phyloP scores from a whole-genome alignment of 1,140 invertebrate species.

The Glomeris maerens region DNA sequence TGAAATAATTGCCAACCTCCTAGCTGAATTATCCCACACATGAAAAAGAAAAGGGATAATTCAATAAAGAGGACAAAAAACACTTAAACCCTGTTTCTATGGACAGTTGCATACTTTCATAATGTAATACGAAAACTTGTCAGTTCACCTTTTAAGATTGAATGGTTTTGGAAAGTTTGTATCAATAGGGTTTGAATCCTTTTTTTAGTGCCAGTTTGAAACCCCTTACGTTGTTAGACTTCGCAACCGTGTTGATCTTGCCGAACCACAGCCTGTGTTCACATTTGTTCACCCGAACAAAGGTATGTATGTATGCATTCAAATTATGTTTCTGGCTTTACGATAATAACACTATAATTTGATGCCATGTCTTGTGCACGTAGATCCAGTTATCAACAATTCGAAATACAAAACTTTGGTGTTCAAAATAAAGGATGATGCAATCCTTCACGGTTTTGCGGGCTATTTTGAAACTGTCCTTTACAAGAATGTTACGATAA shows the following conservation, averaged over 20 bases:
- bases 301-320: constrained; percentile 22
- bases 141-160: neutral
- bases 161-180: neutral
- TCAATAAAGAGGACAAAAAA: no score
- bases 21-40: neutral
- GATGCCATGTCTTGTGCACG: constrained; percentile 11
- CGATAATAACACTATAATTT: no score
- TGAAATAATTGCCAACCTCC: no score
- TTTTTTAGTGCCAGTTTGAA: constrained; percentile 49
- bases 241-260: constrained; percentile 76
- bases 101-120: neutral
- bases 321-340: no score
- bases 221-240: constrained; percentile 84
- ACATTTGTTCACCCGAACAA: constrained; percentile 77
- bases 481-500: constrained; percentile 68
- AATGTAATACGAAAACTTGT: neutral
- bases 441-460: constrained; percentile 78
- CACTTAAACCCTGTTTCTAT: neutral
- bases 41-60: no score
- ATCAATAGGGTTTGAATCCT: neutral
- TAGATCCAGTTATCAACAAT: constrained; percentile 48
- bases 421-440: constrained; percentile 56
- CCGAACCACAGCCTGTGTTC: constrained; percentile 61
- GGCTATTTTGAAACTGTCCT: constrained; percentile 87
- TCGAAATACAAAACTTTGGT: constrained; percentile 46